These are phyloP conservation scores for Ispidina picta DNA, from an alignment of 2,797 vertebrate genomes.

Conservation along the genomic window DNA sequence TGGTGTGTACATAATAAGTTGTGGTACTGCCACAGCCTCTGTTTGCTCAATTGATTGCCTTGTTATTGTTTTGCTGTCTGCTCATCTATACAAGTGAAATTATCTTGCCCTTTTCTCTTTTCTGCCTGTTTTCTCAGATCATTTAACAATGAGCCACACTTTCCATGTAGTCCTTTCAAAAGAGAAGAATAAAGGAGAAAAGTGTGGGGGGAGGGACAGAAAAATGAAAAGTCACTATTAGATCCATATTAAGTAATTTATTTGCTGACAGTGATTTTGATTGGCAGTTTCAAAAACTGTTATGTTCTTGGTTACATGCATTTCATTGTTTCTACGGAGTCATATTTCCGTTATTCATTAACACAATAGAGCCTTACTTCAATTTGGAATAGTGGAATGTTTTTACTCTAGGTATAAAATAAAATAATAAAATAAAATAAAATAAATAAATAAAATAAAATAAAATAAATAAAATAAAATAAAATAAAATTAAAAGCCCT, in stretches of 20 bases:
- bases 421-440: no score
- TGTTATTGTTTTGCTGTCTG: constrained; percentile 29
- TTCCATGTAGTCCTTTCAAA: not conserved
- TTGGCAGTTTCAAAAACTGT: not conserved
- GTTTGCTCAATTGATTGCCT: constrained; percentile 34
- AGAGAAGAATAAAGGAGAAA: not conserved
- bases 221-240: not conserved
- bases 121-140: constrained; percentile 49
- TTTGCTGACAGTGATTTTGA: not conserved
- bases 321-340: not conserved
- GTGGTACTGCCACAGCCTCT: not conserved
- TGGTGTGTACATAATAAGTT: not conserved
- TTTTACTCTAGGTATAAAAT: not conserved
- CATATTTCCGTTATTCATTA: not conserved
- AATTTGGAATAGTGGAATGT: not conserved
- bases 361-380: not conserved
- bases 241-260: not conserved
- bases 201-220: not conserved
- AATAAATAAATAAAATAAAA: not conserved
- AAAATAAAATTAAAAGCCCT: not conserved
- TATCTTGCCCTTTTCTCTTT: constrained; percentile 19
- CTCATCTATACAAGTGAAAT: constrained; percentile 40
- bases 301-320: not conserved
- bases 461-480: not conserved
- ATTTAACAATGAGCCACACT: constrained; percentile 42